A percentile compares a stretch with the other conserved stretches of the same genome.
Evolutionary conservation across 2,113 vertebrate species (phyloP).

Genomic region (Pteronura brasiliensis): DNA sequence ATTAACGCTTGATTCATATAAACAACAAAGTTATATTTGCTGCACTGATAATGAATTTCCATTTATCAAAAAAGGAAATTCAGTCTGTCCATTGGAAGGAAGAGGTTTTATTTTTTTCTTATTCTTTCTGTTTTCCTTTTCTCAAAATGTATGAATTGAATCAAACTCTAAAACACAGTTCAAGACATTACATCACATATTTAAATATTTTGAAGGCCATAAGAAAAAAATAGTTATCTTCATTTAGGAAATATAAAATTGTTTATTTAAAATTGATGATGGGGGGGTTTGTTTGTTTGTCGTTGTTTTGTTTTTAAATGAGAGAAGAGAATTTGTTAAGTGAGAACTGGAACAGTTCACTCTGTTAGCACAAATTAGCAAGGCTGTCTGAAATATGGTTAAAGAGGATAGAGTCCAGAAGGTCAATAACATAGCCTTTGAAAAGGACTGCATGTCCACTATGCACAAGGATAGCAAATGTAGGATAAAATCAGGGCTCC

Average conservation of each 20-base stretch:
- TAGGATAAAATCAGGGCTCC: background rate
- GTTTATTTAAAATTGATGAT: background rate
- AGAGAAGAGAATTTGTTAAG: background rate
- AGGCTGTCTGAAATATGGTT: background rate
- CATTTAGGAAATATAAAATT: background rate
- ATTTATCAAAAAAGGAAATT: background rate
- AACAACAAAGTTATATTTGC: background rate
- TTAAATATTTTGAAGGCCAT: background rate
- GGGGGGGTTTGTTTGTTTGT: background rate
- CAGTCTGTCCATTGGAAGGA: background rate
- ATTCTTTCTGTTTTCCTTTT: fast-evolving
- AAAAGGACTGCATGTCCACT: background rate
- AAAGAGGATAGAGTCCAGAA: background rate
- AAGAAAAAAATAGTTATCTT: background rate
- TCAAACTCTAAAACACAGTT: background rate
- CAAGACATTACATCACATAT: background rate
- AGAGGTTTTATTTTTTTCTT: background rate
- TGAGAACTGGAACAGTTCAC: background rate
- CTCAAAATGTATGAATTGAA: background rate
- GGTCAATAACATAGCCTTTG: background rate
- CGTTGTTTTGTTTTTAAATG: background rate
- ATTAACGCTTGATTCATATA: slow-evolving; percentile 36
- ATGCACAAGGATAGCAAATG: background rate
- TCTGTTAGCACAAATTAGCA: background rate
- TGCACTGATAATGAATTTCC: background rate